Percentiles rank a stretch among this genome's conserved stretches.
Conservation (phyloP, 53 echinoderm and acorn worm genomes). For the Echinarachnius parma region DNA sequence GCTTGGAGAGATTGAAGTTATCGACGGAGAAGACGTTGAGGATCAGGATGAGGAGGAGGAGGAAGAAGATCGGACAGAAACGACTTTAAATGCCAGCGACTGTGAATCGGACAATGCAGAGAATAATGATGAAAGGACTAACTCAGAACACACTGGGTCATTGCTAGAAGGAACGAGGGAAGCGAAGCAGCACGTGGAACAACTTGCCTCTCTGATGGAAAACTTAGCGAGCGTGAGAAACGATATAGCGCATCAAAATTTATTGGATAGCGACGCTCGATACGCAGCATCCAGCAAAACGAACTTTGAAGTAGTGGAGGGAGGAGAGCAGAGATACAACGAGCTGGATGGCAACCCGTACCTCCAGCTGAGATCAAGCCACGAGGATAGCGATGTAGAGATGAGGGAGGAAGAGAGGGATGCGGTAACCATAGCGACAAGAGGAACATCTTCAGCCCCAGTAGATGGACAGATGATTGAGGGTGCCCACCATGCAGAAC, state of each 20-base stretch:
- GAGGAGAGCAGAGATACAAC: neutral
- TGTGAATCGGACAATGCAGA: slow-evolving; percentile 34
- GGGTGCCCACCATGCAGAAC: slow-evolving; percentile 1
- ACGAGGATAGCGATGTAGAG: slow-evolving; percentile 61
- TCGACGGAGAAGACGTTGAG: slow-evolving; percentile 40
- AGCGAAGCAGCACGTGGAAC: slow-evolving; percentile 4
- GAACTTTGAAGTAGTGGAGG: neutral
- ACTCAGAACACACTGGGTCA: neutral
- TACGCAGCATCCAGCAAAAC: too few species aligned
- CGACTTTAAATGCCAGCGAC: too few species aligned
- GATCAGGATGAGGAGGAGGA: slow-evolving; percentile 38
- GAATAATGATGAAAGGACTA: slow-evolving; percentile 22
- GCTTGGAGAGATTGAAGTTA: slow-evolving; percentile 45
- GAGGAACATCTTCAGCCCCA: neutral
- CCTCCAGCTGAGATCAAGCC: slow-evolving; percentile 20
- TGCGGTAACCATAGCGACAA: slow-evolving; percentile 36
- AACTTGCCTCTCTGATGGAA: slow-evolving; percentile 28
- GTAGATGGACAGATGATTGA: neutral
- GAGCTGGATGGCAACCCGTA: slow-evolving; percentile 14
- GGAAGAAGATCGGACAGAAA: too few species aligned
- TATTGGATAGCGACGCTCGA: too few species aligned
- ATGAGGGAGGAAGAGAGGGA: slow-evolving; percentile 56
- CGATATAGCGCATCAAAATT: neutral
- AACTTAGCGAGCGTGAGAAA: slow-evolving; percentile 4
- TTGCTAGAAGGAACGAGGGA: neutral